These are phyloP conservation scores for Blera fallax DNA, from an alignment of 2,888 invertebrate genomes.

Conservation along the genomic window DNA sequence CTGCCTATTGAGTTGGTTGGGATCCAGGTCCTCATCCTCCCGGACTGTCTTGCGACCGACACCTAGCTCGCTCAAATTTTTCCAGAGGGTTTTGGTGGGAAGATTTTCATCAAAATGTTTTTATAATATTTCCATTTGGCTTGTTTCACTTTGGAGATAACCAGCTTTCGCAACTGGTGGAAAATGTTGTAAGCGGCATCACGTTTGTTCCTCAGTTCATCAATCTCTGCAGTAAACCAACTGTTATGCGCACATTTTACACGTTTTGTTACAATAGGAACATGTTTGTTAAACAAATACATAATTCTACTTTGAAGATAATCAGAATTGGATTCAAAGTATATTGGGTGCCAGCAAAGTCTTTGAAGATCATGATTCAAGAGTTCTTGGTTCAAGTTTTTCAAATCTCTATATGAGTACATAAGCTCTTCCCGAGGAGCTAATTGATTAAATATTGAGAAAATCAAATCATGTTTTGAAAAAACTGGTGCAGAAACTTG, in stretches of 20 bases:
- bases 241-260: not conserved
- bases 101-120: not conserved
- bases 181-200: not conserved
- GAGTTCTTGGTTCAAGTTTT: not conserved
- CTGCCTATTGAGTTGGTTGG: not conserved
- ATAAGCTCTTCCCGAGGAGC: not conserved
- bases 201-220: not conserved
- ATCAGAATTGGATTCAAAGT: not conserved
- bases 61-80: not conserved
- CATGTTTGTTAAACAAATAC: not conserved
- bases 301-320: not conserved
- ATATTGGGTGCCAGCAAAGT: not conserved
- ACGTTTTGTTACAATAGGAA: not conserved
- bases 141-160: not conserved
- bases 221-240: not conserved
- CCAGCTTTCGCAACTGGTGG: not conserved
- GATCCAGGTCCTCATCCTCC: not conserved
- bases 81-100: not conserved
- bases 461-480: not conserved
- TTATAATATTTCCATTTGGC: not conserved
- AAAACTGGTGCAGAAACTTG: not conserved
- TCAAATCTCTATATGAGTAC: not conserved
- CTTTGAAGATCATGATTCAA: not conserved
- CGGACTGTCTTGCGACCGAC: not conserved
- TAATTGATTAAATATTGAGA: not conserved